Evolutionary conservation across 1,140 invertebrate genomes (phyloP), one percentile per base, ranked within the genome.

Genomic region (Atopsyche davidsoni): DNA sequence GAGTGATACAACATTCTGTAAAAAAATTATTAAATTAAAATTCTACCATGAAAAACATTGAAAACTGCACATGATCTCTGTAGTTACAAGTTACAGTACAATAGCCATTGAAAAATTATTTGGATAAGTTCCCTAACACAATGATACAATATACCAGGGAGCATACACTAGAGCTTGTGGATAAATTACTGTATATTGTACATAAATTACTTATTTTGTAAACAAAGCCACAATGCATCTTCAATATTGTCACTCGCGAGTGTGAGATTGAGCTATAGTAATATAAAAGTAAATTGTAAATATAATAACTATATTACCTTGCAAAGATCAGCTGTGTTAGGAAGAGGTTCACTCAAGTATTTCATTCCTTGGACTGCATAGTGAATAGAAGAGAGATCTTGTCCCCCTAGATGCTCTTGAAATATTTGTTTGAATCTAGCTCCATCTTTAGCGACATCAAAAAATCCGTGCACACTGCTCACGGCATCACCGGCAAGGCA

Each of bases 371-470:
- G 67, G 0, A 69, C 46, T 6, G 70, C 62, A 55, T 65, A 70
- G 35, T 72, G 67, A 11, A 74, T 42, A 23, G 66, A 50, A 19
- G 59, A 51, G 21, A 70, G 45, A 55, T 74, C 72, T 51, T 69
- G 66, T 23, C 62, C 65, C 46, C 66, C 67, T 3, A 70, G 16
- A 18, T 65, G 67, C 35, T 73, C 69, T 51, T 68, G 57, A 6
- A 74, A 59, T 19, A 72, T 68, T 22, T 48, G 56, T 58, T 71
- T 67, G 16, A 74, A 58, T n/a, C 64, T 58, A 24, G 66, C 64
- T 3, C 69, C 55, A 61, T 74, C 69, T 54, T 72, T 64, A 9
- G 63, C 64, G 36, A 64, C 63, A 59, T 72, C 68, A 18, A 74
- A 59, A 24, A 25, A 57, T 34, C 65, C 62, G 48, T 60, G 68